Percentiles rank a stretch among this genome's conserved stretches.
phyloP scores from a whole-genome alignment of 2,888 invertebrate species.

The Microctonus brassicae region DNA sequence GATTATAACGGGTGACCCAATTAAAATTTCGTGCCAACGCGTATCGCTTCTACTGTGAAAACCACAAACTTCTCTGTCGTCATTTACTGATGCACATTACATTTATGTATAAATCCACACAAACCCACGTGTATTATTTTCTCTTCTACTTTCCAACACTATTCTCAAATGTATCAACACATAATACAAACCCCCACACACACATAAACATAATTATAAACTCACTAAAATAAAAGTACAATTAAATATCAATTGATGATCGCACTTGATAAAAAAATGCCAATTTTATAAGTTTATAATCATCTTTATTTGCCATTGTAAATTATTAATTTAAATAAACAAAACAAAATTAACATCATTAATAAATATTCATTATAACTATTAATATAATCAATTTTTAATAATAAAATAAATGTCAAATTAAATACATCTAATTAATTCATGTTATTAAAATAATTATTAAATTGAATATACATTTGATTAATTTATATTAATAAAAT shows the following conservation, averaged over 20 bases:
- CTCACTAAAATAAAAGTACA: too few species aligned
- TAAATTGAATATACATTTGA: too few species aligned
- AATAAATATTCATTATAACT: not conserved
- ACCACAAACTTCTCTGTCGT: constrained; percentile 2
- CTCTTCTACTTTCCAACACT: constrained; percentile 36
- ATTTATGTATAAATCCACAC: constrained; percentile 12
- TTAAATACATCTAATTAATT: too few species aligned
- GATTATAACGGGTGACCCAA: constrained; percentile 63
- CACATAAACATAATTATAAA: not conserved
- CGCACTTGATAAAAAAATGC: not conserved
- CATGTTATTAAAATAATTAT: too few species aligned
- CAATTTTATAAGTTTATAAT: not conserved
- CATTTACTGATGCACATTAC: too few species aligned
- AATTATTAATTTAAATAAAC: not conserved
- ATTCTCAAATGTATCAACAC: not conserved
- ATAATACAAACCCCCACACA: not conserved
- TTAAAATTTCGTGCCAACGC: constrained; percentile 53
- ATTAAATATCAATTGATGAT: not conserved
- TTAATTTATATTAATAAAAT: too few species aligned
- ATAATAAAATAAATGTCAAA: too few species aligned
- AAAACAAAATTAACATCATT: not conserved
- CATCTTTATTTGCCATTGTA: not conserved
- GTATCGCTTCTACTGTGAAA: constrained; percentile 24
- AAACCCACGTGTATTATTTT: constrained; percentile 20
- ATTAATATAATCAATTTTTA: not conserved